Percentiles rank a stretch among this genome's conserved stretches.
These are phyloP conservation scores for Drosophila tani DNA, from an alignment of 1,140 invertebrate genomes.

Conservation along the genomic window DNA sequence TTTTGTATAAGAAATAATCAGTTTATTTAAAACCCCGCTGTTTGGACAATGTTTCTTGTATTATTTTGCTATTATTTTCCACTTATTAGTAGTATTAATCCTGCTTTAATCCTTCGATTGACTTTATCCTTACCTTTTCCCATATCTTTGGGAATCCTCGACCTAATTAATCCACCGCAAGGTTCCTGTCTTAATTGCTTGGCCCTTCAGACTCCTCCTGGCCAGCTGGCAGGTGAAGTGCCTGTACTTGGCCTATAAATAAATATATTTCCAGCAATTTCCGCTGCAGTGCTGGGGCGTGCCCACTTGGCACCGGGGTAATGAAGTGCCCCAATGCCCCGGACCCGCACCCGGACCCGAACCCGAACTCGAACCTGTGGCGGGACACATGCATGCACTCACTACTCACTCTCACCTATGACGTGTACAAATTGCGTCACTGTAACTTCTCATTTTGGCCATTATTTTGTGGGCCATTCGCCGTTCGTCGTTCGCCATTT, in stretches of 20 bases:
- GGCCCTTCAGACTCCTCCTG: constrained; percentile 28
- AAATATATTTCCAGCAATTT: constrained; percentile 63
- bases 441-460: constrained; percentile 73
- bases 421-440: constrained; percentile 65
- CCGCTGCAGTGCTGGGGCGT: constrained; percentile 44
- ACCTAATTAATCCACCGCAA: constrained; percentile 31
- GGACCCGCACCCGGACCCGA: constrained; percentile 15
- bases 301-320: constrained; percentile 42
- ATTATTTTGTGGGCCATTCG: constrained; percentile 50
- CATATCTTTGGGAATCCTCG: neutral
- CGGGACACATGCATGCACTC: constrained; percentile 34
- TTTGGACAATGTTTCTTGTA: neutral
- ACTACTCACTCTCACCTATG: constrained; percentile 37
- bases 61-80: neutral
- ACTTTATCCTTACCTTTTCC: neutral
- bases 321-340: constrained; percentile 46
- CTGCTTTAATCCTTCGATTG: neutral
- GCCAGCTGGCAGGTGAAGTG: constrained; percentile 5
- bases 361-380: constrained; percentile 6
- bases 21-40: no score
- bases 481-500: constrained; percentile 24
- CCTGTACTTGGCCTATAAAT: constrained; percentile 46
- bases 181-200: constrained; percentile 38
- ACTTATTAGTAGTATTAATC: no score
- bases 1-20: no score